Conservation (phyloP, 2,888 invertebrate species). For the Drosophila austrosaltans region DNA sequence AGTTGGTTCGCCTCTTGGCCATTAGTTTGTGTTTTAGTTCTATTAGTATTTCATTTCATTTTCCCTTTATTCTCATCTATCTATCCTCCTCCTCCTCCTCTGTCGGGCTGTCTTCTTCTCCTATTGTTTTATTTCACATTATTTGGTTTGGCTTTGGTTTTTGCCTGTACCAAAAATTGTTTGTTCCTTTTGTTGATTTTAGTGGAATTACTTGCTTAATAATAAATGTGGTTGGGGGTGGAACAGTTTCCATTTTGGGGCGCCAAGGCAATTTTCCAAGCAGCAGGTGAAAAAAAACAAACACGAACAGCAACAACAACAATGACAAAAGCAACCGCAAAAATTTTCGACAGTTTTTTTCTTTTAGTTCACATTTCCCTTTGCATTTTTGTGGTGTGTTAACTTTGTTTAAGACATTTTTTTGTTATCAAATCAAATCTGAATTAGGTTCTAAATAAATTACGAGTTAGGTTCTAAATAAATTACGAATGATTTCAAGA, state of each 20-base stretch:
- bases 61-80: conserved; percentile 54
- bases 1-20: conserved; percentile 41
- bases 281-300: conserved; percentile 9
- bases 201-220: conserved; percentile 75
- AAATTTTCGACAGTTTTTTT: background rate
- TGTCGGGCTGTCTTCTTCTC: conserved; percentile 28
- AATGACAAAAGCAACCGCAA: background rate
- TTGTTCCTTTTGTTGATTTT: conserved; percentile 57
- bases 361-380: background rate
- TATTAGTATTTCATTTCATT: conserved; percentile 78
- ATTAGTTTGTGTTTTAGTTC: conserved; percentile 69
- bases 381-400: background rate
- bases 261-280: conserved; percentile 33
- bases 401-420: background rate
- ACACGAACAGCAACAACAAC: background rate
- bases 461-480: too few species aligned
- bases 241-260: conserved; percentile 34
- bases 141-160: conserved; percentile 18
- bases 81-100: conserved; percentile 32
- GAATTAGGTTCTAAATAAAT: background rate
- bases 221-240: conserved; percentile 58
- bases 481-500: too few species aligned
- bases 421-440: background rate
- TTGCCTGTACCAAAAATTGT: background rate
- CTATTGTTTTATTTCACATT: conserved; percentile 14